Conservation (phyloP, 2,888 invertebrate species). For the Epicampocera succincta region DNA sequence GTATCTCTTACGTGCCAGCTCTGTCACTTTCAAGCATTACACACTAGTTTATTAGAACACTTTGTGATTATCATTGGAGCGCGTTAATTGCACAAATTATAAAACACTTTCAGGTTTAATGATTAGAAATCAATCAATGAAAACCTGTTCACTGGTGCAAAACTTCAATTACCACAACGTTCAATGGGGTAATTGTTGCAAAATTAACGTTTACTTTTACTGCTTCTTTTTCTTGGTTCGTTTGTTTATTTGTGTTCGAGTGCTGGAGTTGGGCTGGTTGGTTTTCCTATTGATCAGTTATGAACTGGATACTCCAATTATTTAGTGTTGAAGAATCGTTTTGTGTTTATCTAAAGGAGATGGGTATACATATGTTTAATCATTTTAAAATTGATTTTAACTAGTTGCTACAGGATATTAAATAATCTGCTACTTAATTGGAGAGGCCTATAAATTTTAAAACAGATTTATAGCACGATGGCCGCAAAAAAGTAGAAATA, state of each 20-base stretch:
- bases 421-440: slow-evolving; percentile 35
- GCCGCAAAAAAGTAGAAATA: slow-evolving; percentile 1
- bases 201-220: slow-evolving; percentile 52
- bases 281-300: slow-evolving; percentile 23
- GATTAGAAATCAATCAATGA: slow-evolving; percentile 68
- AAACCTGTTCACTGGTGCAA: slow-evolving; percentile 54
- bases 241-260: no score
- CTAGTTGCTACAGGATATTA: slow-evolving; percentile 58
- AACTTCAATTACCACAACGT: slow-evolving; percentile 27
- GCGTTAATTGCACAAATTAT: slow-evolving; percentile 70
- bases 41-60: slow-evolving; percentile 38
- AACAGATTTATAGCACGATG: slow-evolving; percentile 42
- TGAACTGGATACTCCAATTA: slow-evolving; percentile 35
- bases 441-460: slow-evolving; percentile 26
- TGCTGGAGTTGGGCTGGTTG: neutral
- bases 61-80: slow-evolving; percentile 64
- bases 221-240: neutral
- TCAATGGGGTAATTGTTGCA: slow-evolving; percentile 48
- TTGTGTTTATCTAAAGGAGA: slow-evolving; percentile 48
- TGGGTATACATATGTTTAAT: slow-evolving; percentile 47
- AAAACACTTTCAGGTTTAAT: slow-evolving; percentile 69
- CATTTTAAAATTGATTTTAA: slow-evolving; percentile 50
- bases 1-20: slow-evolving; percentile 27
- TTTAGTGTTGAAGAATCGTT: slow-evolving; percentile 29
- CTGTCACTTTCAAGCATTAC: slow-evolving; percentile 25